phyloP scores from a whole-genome alignment of 2,113 vertebrate species.

The Fukomys damarensis region DNA sequence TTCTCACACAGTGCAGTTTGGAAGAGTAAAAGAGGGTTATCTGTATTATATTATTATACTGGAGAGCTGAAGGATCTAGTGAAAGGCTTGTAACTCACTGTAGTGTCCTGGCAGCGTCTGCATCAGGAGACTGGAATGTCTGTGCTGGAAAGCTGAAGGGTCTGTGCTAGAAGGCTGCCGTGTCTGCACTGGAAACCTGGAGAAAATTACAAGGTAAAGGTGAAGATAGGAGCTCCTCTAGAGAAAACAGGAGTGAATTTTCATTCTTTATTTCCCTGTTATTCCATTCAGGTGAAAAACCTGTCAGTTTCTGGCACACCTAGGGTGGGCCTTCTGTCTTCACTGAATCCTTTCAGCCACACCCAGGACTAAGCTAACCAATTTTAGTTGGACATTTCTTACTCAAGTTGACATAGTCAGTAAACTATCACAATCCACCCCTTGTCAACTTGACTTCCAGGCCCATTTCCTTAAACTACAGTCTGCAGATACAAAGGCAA shows the following conservation, averaged over 20 bases:
- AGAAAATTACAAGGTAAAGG: neutral
- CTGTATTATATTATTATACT: too few relatives aligned
- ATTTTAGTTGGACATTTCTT: neutral
- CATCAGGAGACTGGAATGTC: neutral
- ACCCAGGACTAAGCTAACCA: neutral
- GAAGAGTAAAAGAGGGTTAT: neutral
- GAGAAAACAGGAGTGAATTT: neutral
- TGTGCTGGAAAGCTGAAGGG: neutral
- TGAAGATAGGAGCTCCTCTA: neutral
- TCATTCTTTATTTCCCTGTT: neutral
- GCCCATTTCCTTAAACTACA: neutral
- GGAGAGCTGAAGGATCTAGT: neutral
- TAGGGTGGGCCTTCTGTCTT: neutral
- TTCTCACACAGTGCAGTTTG: neutral
- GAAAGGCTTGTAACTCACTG: neutral
- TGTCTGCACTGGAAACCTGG: neutral
- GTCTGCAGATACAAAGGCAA: neutral
- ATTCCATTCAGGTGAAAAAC: neutral
- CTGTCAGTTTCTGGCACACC: neutral
- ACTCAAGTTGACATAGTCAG: neutral
- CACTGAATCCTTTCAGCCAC: neutral
- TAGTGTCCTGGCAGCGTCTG: neutral
- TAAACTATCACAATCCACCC: neutral
- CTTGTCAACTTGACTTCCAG: neutral
- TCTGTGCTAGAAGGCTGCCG: too few relatives aligned